These are phyloP conservation scores for Pheosia gnoma DNA, from an alignment of 2,888 invertebrate species.

Conservation along the genomic window DNA sequence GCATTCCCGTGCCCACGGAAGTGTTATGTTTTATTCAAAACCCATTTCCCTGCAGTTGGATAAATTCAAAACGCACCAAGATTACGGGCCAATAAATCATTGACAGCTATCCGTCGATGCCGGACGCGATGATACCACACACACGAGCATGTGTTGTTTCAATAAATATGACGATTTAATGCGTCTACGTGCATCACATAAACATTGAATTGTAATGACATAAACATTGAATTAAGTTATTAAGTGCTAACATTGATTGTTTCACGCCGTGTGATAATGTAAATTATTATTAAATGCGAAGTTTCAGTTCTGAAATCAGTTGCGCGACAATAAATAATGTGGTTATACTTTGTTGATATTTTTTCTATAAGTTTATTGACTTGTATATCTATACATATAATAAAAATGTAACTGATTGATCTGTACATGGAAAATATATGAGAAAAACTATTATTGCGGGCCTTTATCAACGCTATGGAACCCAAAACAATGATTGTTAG, in stretches of 20 bases:
- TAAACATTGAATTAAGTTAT: conserved; percentile 29
- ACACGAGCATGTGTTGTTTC: conserved; percentile 29
- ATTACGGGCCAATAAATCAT: conserved; percentile 46
- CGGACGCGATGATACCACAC: conserved; percentile 43
- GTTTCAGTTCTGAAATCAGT: background rate
- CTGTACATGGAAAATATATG: too few species aligned
- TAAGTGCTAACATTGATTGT: conserved; percentile 19
- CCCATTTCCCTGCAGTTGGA: conserved; percentile 24
- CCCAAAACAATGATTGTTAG: too few species aligned
- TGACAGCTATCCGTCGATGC: conserved; percentile 38
- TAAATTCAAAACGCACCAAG: conserved; percentile 36
- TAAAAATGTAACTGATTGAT: too few species aligned
- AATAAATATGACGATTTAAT: conserved; percentile 35
- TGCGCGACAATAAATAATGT: background rate
- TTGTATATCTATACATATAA: too few species aligned
- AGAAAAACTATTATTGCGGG: too few species aligned
- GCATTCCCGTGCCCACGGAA: background rate
- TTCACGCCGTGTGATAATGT: background rate
- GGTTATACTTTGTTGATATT: too few species aligned
- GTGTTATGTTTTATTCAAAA: conserved; percentile 5
- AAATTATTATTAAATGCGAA: background rate
- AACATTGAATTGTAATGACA: conserved; percentile 25
- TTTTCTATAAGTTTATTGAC: too few species aligned
- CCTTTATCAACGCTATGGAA: too few species aligned
- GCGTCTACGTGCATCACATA: conserved; percentile 22